phyloP scores from a whole-genome alignment of 1,140 invertebrate genomes.

The Calosoma granatense region DNA sequence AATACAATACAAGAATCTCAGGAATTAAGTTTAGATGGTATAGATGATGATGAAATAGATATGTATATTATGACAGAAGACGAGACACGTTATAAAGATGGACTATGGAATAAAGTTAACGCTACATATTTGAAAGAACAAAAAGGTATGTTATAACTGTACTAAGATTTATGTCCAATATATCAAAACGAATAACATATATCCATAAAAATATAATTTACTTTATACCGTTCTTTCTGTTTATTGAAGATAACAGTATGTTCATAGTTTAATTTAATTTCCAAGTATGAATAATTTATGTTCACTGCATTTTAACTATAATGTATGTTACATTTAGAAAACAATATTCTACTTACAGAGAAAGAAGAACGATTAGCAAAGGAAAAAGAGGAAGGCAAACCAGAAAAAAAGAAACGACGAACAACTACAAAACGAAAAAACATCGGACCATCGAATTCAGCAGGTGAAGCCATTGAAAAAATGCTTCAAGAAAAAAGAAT shows the following conservation, averaged over 20 bases:
- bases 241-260: background rate
- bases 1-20: conserved; percentile 27
- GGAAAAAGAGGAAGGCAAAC: conserved; percentile 69
- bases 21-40: conserved; percentile 59
- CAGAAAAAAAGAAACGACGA: conserved; percentile 61
- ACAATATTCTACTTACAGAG: conserved; percentile 36
- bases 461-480: conserved; percentile 87
- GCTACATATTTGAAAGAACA: conserved; percentile 71
- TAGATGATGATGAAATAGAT: conserved; percentile 83
- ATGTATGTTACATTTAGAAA: too few relatives aligned
- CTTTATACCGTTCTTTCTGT: conserved; percentile 13
- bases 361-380: conserved; percentile 66
- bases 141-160: conserved; percentile 67
- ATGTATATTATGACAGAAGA: conserved; percentile 74
- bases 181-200: conserved; percentile 15
- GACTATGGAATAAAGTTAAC: conserved; percentile 76
- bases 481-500: conserved; percentile 92
- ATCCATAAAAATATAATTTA: background rate
- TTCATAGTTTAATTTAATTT: conserved; percentile 5
- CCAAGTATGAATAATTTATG: too few relatives aligned
- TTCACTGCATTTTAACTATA: too few relatives aligned
- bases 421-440: conserved; percentile 48
- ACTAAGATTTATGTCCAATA: too few relatives aligned
- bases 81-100: conserved; percentile 68
- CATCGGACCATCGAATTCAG: conserved; percentile 60